Evolutionary conservation across 2,888 invertebrate species (phyloP).

Genomic region (Globia sparganii): DNA sequence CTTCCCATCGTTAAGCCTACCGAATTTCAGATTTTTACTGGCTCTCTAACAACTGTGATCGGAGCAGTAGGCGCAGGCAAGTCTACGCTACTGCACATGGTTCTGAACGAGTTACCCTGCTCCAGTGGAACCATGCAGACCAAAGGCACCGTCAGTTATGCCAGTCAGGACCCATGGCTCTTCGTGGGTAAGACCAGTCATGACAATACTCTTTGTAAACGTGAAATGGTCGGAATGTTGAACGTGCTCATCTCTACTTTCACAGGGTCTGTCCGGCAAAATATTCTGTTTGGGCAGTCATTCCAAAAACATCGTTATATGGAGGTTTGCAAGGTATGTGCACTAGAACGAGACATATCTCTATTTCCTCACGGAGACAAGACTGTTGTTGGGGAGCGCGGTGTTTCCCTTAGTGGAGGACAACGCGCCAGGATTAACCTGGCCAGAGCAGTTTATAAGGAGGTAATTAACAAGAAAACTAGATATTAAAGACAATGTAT

Average conservation of each 20-base stretch:
- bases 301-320: constrained; percentile 91
- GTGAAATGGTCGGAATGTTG: neutral
- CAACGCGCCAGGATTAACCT: constrained; percentile 93
- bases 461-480: constrained; percentile 70
- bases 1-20: too few species aligned
- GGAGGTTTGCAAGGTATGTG: constrained; percentile 93
- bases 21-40: constrained; percentile 74
- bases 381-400: constrained; percentile 96
- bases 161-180: constrained; percentile 96
- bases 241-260: constrained; percentile 3
- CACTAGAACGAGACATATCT: constrained; percentile 93
- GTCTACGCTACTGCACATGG: constrained; percentile 91
- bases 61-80: constrained; percentile 92
- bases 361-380: constrained; percentile 95
- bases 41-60: constrained; percentile 91
- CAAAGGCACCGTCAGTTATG: constrained; percentile 93
- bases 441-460: constrained; percentile 92
- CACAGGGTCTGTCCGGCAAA: constrained; percentile 95
- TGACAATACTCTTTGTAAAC: neutral
- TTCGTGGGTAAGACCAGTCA: constrained; percentile 89
- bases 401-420: constrained; percentile 95
- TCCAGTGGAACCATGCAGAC: constrained; percentile 91
- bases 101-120: constrained; percentile 94
- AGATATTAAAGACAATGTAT: neutral
- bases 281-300: constrained; percentile 96